These are phyloP conservation scores for Norana najaformis DNA, from an alignment of 2,888 invertebrate genomes.

Conservation along the genomic window DNA sequence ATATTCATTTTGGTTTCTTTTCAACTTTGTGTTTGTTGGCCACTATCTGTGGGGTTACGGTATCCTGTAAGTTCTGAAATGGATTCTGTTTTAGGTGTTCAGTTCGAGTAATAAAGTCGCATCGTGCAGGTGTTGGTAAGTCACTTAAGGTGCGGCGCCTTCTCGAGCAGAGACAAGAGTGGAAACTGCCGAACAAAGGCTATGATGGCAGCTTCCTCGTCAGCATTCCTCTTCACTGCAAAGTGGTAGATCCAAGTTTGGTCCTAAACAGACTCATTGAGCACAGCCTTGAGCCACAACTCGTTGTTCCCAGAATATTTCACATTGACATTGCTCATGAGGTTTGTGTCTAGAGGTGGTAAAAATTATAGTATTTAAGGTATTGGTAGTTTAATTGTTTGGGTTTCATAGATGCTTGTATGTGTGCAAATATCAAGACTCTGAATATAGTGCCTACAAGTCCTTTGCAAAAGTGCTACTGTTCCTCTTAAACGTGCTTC, in stretches of 20 bases:
- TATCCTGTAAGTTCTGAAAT: not conserved
- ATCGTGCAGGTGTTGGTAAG: conserved; percentile 53
- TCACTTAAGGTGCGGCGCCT: conserved; percentile 47
- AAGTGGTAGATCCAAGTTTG: conserved; percentile 16
- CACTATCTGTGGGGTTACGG: too few relatives aligned
- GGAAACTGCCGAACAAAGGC: not conserved
- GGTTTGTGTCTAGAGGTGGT: conserved; percentile 39
- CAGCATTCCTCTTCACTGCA: conserved; percentile 36
- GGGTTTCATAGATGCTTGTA: not conserved
- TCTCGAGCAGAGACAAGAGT: conserved; percentile 36
- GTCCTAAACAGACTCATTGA: conserved; percentile 35
- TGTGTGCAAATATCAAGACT: not conserved
- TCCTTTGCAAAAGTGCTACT: too few relatives aligned
- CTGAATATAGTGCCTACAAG: too few relatives aligned
- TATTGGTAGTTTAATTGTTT: not conserved
- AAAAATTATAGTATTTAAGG: not conserved
- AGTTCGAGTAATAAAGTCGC: conserved; percentile 50
- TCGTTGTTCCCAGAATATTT: conserved; percentile 46
- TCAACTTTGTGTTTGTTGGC: too few relatives aligned
- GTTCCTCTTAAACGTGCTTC: too few relatives aligned
- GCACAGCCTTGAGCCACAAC: conserved; percentile 25
- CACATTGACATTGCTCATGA: conserved; percentile 52
- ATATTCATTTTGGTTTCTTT: too few relatives aligned
- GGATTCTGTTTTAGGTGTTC: conserved; percentile 42
- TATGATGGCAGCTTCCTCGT: conserved; percentile 26